Conservation (phyloP, 2,888 invertebrate species). For the Drosophila pseudotalamancana region DNA sequence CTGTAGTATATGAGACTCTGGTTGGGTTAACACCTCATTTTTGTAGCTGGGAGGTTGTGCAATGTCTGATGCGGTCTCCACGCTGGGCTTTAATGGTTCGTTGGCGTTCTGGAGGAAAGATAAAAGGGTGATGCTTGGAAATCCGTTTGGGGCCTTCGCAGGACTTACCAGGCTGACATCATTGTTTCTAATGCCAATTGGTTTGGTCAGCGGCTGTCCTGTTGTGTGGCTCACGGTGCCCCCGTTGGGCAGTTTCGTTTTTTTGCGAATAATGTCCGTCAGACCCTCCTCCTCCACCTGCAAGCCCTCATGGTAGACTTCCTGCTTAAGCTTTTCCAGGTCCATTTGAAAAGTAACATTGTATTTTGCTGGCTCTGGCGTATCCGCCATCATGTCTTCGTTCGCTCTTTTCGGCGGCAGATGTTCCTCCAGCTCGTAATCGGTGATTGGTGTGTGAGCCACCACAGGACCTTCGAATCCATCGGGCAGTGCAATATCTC, state of each 20-base stretch:
- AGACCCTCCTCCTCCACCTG: constrained; percentile 94
- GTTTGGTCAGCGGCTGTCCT: constrained; percentile 81
- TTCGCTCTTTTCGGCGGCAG: constrained; percentile 10
- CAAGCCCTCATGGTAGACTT: constrained; percentile 91
- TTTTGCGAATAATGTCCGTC: constrained; percentile 89
- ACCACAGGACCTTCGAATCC: constrained; percentile 52
- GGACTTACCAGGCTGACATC: constrained; percentile 75
- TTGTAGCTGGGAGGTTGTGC: constrained; percentile 77
- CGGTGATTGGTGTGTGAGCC: constrained; percentile 78
- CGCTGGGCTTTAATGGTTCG: constrained; percentile 79
- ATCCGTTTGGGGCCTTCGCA: constrained; percentile 1
- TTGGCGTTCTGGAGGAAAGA: constrained; percentile 73
- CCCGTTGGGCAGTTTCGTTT: constrained; percentile 87
- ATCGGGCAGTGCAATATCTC: constrained; percentile 93
- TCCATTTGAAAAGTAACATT: constrained; percentile 90
- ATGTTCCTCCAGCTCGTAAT: constrained; percentile 76
- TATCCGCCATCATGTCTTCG: constrained; percentile 64
- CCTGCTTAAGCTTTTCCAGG: constrained; percentile 92
- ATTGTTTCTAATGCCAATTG: constrained; percentile 70
- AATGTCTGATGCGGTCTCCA: constrained; percentile 64
- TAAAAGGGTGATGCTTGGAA: constrained; percentile 9
- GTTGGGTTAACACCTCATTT: constrained; percentile 76
- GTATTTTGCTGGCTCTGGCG: constrained; percentile 74
- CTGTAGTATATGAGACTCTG: constrained; percentile 45
- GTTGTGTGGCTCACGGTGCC: constrained; percentile 76